Percentiles rank a stretch among this genome's conserved stretches.
Conservation (phyloP, 2,113 vertebrate species). For the Girardinichthys multiradiatus region DNA sequence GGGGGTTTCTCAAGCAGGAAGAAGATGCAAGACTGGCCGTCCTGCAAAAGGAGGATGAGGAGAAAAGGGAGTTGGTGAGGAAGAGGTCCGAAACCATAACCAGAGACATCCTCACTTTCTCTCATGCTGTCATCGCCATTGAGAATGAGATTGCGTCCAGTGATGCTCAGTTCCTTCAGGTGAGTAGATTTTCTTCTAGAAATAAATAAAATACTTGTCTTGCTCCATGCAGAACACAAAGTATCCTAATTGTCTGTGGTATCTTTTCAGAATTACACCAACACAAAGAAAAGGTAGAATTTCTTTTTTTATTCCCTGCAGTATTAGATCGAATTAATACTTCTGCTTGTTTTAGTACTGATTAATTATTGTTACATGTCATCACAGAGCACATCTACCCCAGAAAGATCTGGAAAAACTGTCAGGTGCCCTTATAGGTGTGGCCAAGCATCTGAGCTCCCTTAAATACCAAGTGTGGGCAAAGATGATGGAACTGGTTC, state of each 20-base stretch:
- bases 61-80: constrained; percentile 74
- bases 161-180: constrained; percentile 75
- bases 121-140: constrained; percentile 75
- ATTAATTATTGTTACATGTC: neutral
- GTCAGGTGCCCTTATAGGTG: constrained; percentile 73
- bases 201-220: neutral
- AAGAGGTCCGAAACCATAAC: constrained; percentile 75
- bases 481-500: constrained; percentile 78
- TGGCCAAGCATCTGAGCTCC: constrained; percentile 77
- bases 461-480: constrained; percentile 82
- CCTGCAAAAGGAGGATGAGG: constrained; percentile 72
- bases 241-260: neutral
- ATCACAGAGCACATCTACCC: constrained; percentile 69
- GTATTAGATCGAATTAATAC: neutral
- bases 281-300: constrained; percentile 75
- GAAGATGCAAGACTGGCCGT: constrained; percentile 64
- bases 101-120: constrained; percentile 75
- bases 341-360: neutral
- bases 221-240: neutral
- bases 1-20: constrained; percentile 71
- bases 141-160: constrained; percentile 75
- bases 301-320: neutral
- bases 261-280: constrained; percentile 76
- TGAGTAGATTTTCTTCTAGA: constrained; percentile 16
- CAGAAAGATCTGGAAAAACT: constrained; percentile 68